A percentile compares a stretch with the other conserved stretches of the same genome.
Conservation (phyloP, 2,888 invertebrate genomes). For the Tridacna crocea region DNA sequence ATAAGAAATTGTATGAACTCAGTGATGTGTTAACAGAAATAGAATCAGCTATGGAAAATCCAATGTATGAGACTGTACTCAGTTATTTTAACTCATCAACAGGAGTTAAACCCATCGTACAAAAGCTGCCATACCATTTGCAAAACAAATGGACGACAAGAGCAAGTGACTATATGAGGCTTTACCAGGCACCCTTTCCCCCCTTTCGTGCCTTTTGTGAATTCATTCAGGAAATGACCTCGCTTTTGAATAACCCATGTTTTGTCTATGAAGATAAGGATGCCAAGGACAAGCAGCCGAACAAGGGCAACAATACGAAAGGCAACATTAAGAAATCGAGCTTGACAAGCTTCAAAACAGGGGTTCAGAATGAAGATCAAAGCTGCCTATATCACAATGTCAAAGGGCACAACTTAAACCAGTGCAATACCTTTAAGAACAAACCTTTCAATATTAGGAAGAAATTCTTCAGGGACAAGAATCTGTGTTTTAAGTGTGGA, state of each 20-base stretch:
- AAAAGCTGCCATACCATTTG: slow-evolving; percentile 12
- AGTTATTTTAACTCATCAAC: slow-evolving; percentile 47
- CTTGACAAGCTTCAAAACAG: slow-evolving; percentile 6
- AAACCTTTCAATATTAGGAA: not conserved
- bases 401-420: not conserved
- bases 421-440: not conserved
- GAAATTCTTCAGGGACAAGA: not conserved
- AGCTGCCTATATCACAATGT: not conserved
- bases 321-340: not conserved
- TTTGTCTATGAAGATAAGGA: slow-evolving; percentile 1
- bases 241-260: slow-evolving; percentile 2
- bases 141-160: slow-evolving; percentile 10
- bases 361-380: not conserved
- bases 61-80: slow-evolving; percentile 28
- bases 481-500: slow-evolving; percentile 1
- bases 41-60: slow-evolving; percentile 39
- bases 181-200: slow-evolving; percentile 33
- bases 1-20: slow-evolving; percentile 44
- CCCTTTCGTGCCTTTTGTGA: slow-evolving; percentile 46
- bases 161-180: not conserved
- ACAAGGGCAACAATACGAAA: not conserved
- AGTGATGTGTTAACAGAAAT: slow-evolving; percentile 49
- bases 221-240: slow-evolving; percentile 8
- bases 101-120: slow-evolving; percentile 41
- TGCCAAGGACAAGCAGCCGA: not conserved